These are phyloP conservation scores for Ornithoptera priamus DNA, from an alignment of 2,888 invertebrate species.

Conservation along the genomic window DNA sequence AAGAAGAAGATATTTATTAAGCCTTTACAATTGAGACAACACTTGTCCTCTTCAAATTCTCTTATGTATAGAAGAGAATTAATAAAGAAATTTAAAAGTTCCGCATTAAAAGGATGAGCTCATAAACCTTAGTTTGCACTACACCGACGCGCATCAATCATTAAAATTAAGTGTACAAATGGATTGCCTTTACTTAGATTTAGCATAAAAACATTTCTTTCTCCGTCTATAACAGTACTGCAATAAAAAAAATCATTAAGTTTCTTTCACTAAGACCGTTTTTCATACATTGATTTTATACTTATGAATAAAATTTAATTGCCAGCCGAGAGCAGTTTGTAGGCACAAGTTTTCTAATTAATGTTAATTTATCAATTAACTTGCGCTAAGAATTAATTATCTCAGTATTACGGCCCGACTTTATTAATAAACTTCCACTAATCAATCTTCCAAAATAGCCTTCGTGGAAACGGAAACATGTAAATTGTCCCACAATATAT, in stretches of 20 bases:
- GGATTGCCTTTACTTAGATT: background rate
- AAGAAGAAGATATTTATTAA: too few species aligned
- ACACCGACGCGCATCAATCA: background rate
- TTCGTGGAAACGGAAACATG: conserved; percentile 22
- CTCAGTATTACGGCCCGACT: conserved; percentile 71
- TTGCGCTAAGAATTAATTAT: conserved; percentile 77
- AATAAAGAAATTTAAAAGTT: too few species aligned
- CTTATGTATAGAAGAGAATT: too few species aligned
- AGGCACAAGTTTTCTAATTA: conserved; percentile 71
- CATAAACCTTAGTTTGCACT: background rate
- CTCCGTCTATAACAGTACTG: too few species aligned
- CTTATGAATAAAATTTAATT: conserved; percentile 37
- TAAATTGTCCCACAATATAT: conserved; percentile 25
- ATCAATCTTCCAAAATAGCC: conserved; percentile 68
- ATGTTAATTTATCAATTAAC: conserved; percentile 77
- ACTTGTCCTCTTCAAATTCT: too few species aligned
- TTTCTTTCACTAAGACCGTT: conserved; percentile 1
- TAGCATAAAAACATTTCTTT: background rate
- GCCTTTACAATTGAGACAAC: too few species aligned
- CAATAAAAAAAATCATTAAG: background rate
- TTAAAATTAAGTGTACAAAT: background rate
- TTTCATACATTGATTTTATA: conserved; percentile 19
- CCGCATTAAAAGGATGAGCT: too few species aligned
- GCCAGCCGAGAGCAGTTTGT: conserved; percentile 35
- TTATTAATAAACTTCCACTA: conserved; percentile 77